Percentiles rank a stretch among this genome's conserved stretches.
These are phyloP conservation scores for Heliornis fulica DNA, from an alignment of 2,113 vertebrate species.

Conservation along the genomic window DNA sequence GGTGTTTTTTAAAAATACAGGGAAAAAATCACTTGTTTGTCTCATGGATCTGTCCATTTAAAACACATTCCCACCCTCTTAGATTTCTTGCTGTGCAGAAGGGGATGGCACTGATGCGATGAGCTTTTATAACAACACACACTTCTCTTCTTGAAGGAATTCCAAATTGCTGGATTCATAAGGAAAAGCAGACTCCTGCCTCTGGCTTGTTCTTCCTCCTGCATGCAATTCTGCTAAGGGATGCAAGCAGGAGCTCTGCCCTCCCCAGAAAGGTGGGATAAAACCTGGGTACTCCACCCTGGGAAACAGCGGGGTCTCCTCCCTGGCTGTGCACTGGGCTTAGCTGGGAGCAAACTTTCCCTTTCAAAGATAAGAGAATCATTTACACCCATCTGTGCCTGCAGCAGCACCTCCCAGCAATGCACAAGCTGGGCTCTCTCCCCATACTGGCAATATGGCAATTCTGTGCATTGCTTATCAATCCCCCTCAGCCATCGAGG, in stretches of 20 bases:
- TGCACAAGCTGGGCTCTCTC: not conserved
- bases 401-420: not conserved
- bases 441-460: no score
- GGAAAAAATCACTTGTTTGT: no score
- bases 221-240: not conserved
- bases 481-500: not conserved
- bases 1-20: not conserved
- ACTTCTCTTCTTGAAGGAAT: not conserved
- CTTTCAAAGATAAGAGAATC: not conserved
- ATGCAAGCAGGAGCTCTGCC: not conserved
- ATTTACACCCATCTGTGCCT: not conserved
- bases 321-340: not conserved
- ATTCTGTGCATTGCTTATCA: not conserved
- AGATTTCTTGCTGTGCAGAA: not conserved
- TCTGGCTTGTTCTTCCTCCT: not conserved
- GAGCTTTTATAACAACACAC: not conserved
- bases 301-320: not conserved
- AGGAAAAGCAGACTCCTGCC: not conserved
- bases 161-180: not conserved
- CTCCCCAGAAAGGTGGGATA: not conserved
- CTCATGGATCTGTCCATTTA: not conserved
- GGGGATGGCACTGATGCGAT: not conserved
- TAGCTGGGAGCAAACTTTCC: not conserved
- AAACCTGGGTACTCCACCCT: not conserved
- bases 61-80: not conserved